Base-by-base conservation (phyloP, 2,888 invertebrate genomes). In the Sphecodes monilicornis region DNA sequence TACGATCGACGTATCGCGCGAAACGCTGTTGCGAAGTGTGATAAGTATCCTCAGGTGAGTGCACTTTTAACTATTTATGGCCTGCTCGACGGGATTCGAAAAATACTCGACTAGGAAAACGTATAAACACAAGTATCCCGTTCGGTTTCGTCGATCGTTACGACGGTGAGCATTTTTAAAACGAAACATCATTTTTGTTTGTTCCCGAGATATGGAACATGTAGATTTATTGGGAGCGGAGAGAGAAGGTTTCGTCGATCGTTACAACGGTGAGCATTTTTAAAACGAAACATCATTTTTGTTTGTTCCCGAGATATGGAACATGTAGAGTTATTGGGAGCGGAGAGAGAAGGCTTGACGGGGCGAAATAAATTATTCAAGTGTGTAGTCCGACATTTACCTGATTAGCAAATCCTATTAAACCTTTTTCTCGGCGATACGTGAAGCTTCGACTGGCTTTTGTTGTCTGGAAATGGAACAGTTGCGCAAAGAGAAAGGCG, bases 381-480 rank as follows among this genome's bases (percentile, higher is more conserved):
- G 78, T 73, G 76, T 73, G 83, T 72, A 41, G 78, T 70, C 76
- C 75, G 77, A 84, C 75, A 76, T 85, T 86, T 78, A 71, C 81
- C 78, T 78, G 86, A 75, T 76, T 76, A 70, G 86, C 86, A 85
- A 84, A 84, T 85, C 80, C 80, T 82, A 82, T 82, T 82, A 72
- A 86, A 80, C 82, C 86, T 81, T 85, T 78, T 85, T 85, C 77
- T 46, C 82, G 71, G 41, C 78, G 79, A 82, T 85, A 82, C 85
- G 86, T 43, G 86, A 82, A 86, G 82, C 86, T 79, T 85, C 86
- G 82, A 85, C 79, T 85, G 82, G 82, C 86, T 82, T 86, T 86
- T 86, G 86, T 86, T 86, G 86, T 82, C 86, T 86, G 86, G 86
- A 86, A 86, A 86, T 86, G 86, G 86, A 86, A 86, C 86, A 85